Conservation (phyloP, 2,888 invertebrate genomes). For the Nomada ferruginata region DNA sequence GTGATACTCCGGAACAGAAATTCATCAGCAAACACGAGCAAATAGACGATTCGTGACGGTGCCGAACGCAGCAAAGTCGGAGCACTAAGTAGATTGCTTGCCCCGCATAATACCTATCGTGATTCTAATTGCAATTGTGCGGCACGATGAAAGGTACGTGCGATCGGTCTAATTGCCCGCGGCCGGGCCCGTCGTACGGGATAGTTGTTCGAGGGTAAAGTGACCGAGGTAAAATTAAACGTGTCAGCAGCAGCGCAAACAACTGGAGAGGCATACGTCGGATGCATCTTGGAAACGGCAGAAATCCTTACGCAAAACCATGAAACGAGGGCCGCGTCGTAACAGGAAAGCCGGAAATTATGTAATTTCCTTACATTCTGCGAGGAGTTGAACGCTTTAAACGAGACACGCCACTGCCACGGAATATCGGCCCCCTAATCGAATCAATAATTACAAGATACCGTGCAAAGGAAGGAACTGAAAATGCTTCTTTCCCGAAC, state of each 20-base stretch:
- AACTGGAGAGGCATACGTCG: conserved; percentile 53
- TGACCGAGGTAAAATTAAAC: conserved; percentile 42
- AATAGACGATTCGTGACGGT: background rate
- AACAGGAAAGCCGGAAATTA: conserved; percentile 76
- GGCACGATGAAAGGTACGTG: background rate
- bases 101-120: background rate
- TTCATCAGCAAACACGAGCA: conserved; percentile 13
- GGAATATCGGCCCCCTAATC: conserved; percentile 70
- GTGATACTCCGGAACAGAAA: conserved; percentile 27
- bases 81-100: conserved; percentile 17
- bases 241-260: conserved; percentile 35
- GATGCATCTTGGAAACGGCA: conserved; percentile 53
- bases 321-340: conserved; percentile 46
- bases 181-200: background rate
- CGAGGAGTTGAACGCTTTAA: conserved; percentile 46
- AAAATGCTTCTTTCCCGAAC: background rate
- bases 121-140: background rate
- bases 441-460: conserved; percentile 73
- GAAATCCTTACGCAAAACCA: conserved; percentile 55
- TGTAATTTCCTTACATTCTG: conserved; percentile 79
- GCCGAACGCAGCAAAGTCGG: background rate
- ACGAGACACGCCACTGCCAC: conserved; percentile 35
- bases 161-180: conserved; percentile 1
- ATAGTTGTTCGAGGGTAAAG: background rate
- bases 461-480: conserved; percentile 31